Conservation (phyloP, 1,140 invertebrate species). For the Holotrichia oblita region DNA sequence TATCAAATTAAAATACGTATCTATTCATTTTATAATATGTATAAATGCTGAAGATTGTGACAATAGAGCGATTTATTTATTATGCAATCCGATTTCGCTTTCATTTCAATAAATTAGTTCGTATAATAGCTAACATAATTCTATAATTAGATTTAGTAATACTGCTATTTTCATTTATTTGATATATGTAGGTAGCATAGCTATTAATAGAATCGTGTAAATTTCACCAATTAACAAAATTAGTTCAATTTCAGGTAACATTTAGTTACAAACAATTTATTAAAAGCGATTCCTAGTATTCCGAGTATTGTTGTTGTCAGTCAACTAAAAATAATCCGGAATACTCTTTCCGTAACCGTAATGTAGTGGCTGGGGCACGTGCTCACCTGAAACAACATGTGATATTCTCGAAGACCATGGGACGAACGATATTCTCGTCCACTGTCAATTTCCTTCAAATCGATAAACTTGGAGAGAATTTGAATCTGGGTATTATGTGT, state of each 20-base stretch:
- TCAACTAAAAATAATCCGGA: background rate
- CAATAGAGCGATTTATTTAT: no score
- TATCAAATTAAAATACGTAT: no score
- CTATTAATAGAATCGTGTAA: no score
- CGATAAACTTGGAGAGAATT: background rate
- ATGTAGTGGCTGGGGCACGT: background rate
- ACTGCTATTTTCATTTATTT: no score
- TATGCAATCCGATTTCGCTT: background rate
- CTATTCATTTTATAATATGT: no score
- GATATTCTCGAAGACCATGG: background rate
- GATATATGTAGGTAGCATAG: no score
- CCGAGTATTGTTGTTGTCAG: background rate
- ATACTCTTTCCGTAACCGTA: background rate
- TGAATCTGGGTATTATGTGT: background rate
- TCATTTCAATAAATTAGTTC: background rate
- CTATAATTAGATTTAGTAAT: background rate
- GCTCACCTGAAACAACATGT: slow-evolving; percentile 36
- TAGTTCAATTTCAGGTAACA: no score
- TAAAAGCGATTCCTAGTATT: background rate
- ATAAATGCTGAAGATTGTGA: no score
- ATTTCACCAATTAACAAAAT: no score
- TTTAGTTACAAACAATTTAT: no score
- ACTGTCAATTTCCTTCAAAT: background rate
- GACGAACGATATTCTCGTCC: background rate
- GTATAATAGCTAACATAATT: background rate